phyloP scores from a whole-genome alignment of 2,888 invertebrate species.

The Cheilosia soror region DNA sequence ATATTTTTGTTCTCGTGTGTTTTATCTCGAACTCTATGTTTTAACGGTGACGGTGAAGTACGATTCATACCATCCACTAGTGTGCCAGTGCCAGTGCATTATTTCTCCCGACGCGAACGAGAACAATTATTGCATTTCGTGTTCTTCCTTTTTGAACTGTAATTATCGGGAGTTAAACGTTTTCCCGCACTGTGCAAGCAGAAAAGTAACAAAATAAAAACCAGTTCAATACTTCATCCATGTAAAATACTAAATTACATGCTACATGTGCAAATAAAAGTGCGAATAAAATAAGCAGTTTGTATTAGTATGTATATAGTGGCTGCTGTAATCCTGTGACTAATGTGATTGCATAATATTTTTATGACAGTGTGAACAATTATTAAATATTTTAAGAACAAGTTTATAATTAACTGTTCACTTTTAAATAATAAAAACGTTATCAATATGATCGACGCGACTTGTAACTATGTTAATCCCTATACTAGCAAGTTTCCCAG shows the following conservation, averaged over 20 bases:
- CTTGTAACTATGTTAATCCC: slow-evolving; percentile 82
- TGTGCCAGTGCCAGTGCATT: slow-evolving; percentile 59
- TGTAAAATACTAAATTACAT: slow-evolving; percentile 73
- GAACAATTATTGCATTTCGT: slow-evolving; percentile 75
- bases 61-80: slow-evolving; percentile 57
- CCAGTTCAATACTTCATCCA: slow-evolving; percentile 65
- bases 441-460: slow-evolving; percentile 81
- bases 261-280: slow-evolving; percentile 73
- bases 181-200: slow-evolving; percentile 67
- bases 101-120: slow-evolving; percentile 74
- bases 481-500: slow-evolving; percentile 76
- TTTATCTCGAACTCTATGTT: slow-evolving; percentile 56
- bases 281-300: slow-evolving; percentile 71
- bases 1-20: slow-evolving; percentile 48
- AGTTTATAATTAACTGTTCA: neutral
- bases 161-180: slow-evolving; percentile 75
- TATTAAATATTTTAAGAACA: slow-evolving; percentile 4
- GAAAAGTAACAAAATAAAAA: slow-evolving; percentile 54
- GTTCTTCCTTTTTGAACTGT: slow-evolving; percentile 74
- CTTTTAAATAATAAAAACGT: neutral
- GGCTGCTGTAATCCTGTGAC: slow-evolving; percentile 55
- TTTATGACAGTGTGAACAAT: slow-evolving; percentile 39
- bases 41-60: slow-evolving; percentile 51
- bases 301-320: slow-evolving; percentile 41
- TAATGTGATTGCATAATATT: slow-evolving; percentile 66